A percentile compares a stretch with the other conserved stretches of the same genome.
Evolutionary conservation across 2,888 invertebrate genomes (phyloP).

Genomic region (Diarsia brunnea): DNA sequence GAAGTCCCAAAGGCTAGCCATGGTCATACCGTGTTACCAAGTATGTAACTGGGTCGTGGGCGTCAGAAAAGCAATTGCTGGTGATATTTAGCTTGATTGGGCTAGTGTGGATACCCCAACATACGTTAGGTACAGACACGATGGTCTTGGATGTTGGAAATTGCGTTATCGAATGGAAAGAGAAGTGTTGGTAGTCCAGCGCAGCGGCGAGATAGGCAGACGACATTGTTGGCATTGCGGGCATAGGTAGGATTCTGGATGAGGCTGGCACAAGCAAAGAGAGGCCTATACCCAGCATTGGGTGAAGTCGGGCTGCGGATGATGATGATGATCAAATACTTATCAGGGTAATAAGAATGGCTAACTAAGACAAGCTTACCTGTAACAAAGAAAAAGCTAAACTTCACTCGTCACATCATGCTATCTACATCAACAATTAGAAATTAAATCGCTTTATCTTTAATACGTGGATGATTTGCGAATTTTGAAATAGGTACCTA

Average conservation of each 20-base stretch:
- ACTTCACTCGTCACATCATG: neutral
- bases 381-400: neutral
- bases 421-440: constrained; percentile 7
- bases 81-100: neutral
- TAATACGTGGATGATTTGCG: constrained; percentile 9
- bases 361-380: no score
- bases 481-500: constrained; percentile 14
- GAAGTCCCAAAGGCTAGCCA: neutral
- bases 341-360: neutral
- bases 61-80: neutral
- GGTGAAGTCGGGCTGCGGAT: no score
- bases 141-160: no score
- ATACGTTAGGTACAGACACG: no score
- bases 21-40: neutral
- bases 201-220: no score
- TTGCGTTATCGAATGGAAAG: no score
- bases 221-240: no score
- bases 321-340: neutral
- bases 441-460: constrained; percentile 16
- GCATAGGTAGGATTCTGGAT: no score
- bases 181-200: no score
- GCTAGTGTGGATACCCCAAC: neutral
- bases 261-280: no score
- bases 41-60: neutral
- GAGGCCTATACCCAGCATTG: no score